A percentile compares a stretch with the other conserved stretches of the same genome.
These are phyloP conservation scores for Piscicola geometra DNA, from an alignment of 2,888 invertebrate genomes.

Conservation along the genomic window DNA sequence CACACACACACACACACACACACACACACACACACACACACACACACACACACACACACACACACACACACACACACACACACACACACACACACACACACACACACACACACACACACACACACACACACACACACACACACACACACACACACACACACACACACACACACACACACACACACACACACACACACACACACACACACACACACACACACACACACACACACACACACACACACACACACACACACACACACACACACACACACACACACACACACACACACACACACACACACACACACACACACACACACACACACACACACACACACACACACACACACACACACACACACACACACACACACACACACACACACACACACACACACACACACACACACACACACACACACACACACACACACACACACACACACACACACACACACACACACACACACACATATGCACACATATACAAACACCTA, in stretches of 20 bases:
- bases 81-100: slow-evolving; percentile 16
- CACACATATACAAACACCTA: background rate
- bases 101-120: slow-evolving; percentile 19
- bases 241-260: slow-evolving; percentile 18
- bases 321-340: slow-evolving; percentile 29
- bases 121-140: slow-evolving; percentile 19
- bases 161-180: slow-evolving; percentile 19
- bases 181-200: slow-evolving; percentile 19
- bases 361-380: slow-evolving; percentile 28
- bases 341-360: slow-evolving; percentile 31
- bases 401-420: slow-evolving; percentile 16
- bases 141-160: slow-evolving; percentile 19
- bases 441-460: slow-evolving; percentile 24
- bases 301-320: slow-evolving; percentile 5
- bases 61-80: slow-evolving; percentile 26
- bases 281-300: slow-evolving; percentile 23
- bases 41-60: slow-evolving; percentile 25
- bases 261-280: slow-evolving; percentile 22
- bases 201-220: slow-evolving; percentile 19
- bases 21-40: slow-evolving; percentile 11
- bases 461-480: slow-evolving; percentile 11
- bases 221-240: slow-evolving; percentile 15
- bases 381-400: background rate
- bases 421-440: slow-evolving; percentile 15
- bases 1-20: slow-evolving; percentile 16